A percentile compares a stretch with the other conserved stretches of the same genome.
Conservation (phyloP, 2,113 vertebrate genomes). For the Syngnathus typhle region DNA sequence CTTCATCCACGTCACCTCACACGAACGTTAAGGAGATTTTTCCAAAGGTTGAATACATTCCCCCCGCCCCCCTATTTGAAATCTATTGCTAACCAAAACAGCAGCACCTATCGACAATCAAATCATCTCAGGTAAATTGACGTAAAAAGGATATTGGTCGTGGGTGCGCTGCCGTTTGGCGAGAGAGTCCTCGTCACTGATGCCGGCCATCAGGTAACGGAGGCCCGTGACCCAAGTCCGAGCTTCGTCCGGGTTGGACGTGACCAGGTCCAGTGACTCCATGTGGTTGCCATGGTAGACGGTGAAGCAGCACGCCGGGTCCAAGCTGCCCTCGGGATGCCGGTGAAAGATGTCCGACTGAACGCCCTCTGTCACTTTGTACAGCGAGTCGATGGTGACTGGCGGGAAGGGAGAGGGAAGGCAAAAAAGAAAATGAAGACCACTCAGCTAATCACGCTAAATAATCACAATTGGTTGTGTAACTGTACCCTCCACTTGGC, state of each 20-base stretch:
- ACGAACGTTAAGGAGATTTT: constrained; percentile 70
- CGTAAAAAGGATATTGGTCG: constrained; percentile 91
- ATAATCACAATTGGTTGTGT: background rate
- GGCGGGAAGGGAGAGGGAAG: constrained; percentile 4
- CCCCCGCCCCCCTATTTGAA: background rate
- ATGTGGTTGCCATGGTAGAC: constrained; percentile 96
- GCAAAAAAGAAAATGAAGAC: background rate
- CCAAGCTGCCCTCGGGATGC: constrained; percentile 83
- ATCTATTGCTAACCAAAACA: too few species aligned
- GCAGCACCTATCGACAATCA: too few species aligned
- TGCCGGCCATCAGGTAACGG: constrained; percentile 93
- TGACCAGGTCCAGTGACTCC: constrained; percentile 92
- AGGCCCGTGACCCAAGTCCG: constrained; percentile 95
- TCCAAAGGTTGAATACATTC: background rate
- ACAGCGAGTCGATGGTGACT: constrained; percentile 97
- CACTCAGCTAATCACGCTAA: too few species aligned
- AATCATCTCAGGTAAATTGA: background rate
- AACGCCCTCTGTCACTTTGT: constrained; percentile 91
- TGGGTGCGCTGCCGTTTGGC: constrained; percentile 90
- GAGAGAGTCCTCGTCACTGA: constrained; percentile 93
- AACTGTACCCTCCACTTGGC: background rate
- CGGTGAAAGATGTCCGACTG: constrained; percentile 94
- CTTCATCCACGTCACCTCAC: constrained; percentile 82
- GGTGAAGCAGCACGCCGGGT: constrained; percentile 90
- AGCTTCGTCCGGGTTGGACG: constrained; percentile 89